Percentiles rank a stretch among this genome's conserved stretches.
These are phyloP conservation scores for Platerodrilus igneus DNA, from an alignment of 2,888 invertebrate species.

Conservation along the genomic window DNA sequence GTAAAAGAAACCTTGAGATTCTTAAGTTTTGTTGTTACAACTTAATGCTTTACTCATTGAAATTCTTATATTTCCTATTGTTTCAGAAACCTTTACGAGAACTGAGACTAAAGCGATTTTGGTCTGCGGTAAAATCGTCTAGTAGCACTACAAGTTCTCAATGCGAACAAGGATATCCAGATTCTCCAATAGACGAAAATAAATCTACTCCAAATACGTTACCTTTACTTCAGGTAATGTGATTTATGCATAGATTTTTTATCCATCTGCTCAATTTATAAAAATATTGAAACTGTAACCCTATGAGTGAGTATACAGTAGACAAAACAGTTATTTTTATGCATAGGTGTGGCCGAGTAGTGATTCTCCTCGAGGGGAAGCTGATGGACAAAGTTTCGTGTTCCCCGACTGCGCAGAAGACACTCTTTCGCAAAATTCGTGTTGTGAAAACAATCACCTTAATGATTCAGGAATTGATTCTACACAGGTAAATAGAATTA, in stretches of 20 bases:
- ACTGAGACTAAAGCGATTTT: constrained; percentile 47
- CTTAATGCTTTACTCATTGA: too few species aligned
- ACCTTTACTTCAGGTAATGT: constrained; percentile 51
- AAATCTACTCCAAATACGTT: constrained; percentile 51
- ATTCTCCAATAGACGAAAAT: constrained; percentile 37
- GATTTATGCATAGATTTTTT: too few species aligned
- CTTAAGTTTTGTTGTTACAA: too few species aligned
- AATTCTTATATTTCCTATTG: too few species aligned
- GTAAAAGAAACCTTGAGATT: too few species aligned
- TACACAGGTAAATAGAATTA: constrained; percentile 60
- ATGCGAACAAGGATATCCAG: constrained; percentile 39
- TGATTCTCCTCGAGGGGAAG: constrained; percentile 65
- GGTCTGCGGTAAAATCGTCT: constrained; percentile 47
- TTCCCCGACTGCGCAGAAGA: constrained; percentile 54
- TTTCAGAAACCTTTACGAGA: constrained; percentile 53
- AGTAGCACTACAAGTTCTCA: constrained; percentile 44
- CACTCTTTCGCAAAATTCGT: constrained; percentile 41
- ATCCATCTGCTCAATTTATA: too few species aligned
- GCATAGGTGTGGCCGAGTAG: constrained; percentile 65
- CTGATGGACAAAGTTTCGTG: constrained; percentile 64
- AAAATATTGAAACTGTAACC: too few species aligned
- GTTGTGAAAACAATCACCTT: constrained; percentile 51
- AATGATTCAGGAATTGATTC: constrained; percentile 71
- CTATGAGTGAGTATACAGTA: too few species aligned
- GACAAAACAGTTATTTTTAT: too few species aligned